Conservation (phyloP, 2,888 invertebrate genomes). For the Marasmarcha lunaedactyla region DNA sequence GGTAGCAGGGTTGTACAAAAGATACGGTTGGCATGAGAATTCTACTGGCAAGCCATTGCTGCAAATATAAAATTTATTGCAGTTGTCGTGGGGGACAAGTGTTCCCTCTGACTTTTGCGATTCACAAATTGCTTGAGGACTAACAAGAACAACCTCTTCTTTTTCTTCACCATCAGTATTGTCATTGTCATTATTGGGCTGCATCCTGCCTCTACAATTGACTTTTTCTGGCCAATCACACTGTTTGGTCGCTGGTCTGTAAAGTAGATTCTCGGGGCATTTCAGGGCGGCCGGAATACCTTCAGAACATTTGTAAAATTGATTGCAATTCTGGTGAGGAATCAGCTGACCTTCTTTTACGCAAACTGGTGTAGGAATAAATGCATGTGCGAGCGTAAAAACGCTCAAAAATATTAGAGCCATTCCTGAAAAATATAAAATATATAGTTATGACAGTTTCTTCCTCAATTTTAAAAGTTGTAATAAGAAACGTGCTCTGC, state of each 20-base stretch:
- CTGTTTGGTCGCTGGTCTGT: constrained; percentile 19
- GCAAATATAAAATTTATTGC: constrained; percentile 1
- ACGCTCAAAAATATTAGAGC: constrained; percentile 1
- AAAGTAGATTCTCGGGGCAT: constrained; percentile 20
- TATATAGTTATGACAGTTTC: too few species aligned
- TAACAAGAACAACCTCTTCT: constrained; percentile 7
- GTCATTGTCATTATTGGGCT: constrained; percentile 2
- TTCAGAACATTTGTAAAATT: constrained; percentile 25
- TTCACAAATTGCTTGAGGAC: constrained; percentile 13
- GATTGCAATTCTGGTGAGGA: constrained; percentile 27
- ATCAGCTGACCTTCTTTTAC: constrained; percentile 19
- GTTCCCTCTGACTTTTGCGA: constrained; percentile 13
- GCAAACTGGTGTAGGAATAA: constrained; percentile 14
- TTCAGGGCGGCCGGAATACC: constrained; percentile 17
- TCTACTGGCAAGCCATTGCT: constrained; percentile 3
- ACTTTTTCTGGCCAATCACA: constrained; percentile 28
- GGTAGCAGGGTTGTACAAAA: constrained; percentile 11
- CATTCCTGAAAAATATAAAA: constrained; percentile 10
- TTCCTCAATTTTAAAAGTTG: too few species aligned
- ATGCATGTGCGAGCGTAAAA: background rate
- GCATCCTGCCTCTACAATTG: constrained; percentile 19
- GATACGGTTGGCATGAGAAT: constrained; percentile 3
- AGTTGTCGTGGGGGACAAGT: constrained; percentile 12
- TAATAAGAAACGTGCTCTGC: too few species aligned
- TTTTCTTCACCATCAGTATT: constrained; percentile 5